Percentiles rank a stretch among this genome's conserved stretches.
These are phyloP conservation scores for Nannoperca obscura DNA, from an alignment of 2,797 vertebrate genomes.

Conservation along the genomic window DNA sequence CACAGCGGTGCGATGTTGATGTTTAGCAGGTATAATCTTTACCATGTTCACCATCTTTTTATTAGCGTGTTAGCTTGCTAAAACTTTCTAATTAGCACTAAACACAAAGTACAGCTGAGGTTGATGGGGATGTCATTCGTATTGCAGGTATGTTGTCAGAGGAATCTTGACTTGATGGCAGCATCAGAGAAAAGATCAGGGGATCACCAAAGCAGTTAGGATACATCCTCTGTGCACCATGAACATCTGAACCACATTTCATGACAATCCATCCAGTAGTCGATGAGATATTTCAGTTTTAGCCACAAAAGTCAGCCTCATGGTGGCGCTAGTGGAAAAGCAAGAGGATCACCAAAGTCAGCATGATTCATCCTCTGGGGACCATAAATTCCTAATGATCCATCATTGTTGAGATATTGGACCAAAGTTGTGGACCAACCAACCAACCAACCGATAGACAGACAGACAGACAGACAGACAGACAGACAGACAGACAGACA, in stretches of 20 bases:
- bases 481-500: accelerated
- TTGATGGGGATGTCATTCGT: background rate
- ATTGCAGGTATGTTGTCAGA: background rate
- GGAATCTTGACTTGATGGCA: background rate
- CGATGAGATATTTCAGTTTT: background rate
- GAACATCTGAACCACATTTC: background rate
- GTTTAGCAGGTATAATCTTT: too few species aligned
- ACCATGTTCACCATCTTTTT: too few species aligned
- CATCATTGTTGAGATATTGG: background rate
- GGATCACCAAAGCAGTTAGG: too few species aligned
- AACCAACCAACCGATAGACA: too few species aligned
- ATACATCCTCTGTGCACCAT: background rate
- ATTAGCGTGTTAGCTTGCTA: too few species aligned
- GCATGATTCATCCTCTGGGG: background rate
- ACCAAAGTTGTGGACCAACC: background rate
- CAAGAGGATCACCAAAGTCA: background rate
- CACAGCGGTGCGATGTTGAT: background rate
- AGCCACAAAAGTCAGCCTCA: background rate
- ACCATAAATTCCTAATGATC: background rate
- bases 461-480: accelerated
- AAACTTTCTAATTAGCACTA: background rate
- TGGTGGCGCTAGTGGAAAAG: background rate
- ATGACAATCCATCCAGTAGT: background rate
- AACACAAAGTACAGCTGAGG: background rate
- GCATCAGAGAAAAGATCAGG: too few species aligned